phyloP scores from a whole-genome alignment of 2,888 invertebrate species.

The Acronicta leporina region DNA sequence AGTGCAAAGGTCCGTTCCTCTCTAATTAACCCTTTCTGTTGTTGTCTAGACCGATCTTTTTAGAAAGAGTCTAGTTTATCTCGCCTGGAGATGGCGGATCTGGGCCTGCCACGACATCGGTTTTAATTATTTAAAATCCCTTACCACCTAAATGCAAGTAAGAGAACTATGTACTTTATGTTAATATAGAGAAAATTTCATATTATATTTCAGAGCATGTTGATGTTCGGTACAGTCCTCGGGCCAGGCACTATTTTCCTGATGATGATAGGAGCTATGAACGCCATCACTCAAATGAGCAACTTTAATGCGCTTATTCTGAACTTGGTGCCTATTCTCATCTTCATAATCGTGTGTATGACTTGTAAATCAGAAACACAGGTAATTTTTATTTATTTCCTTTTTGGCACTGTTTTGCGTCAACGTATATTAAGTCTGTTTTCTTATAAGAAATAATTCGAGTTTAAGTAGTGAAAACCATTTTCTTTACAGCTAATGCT shows the following conservation, averaged over 20 bases:
- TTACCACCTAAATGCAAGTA: too few relatives aligned
- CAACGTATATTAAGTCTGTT: too few relatives aligned
- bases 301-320: slow-evolving; percentile 91
- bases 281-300: slow-evolving; percentile 93
- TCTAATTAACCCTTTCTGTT: too few relatives aligned
- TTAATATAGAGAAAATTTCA: not conserved
- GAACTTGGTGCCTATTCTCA: slow-evolving; percentile 91
- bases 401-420: too few relatives aligned
- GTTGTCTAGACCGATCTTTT: too few relatives aligned
- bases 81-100: too few relatives aligned
- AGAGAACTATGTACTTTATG: too few relatives aligned
- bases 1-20: too few relatives aligned
- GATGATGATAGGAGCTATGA: slow-evolving; percentile 95
- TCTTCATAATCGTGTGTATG: slow-evolving; percentile 92
- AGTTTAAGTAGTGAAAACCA: not conserved
- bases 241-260: slow-evolving; percentile 95
- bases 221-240: slow-evolving; percentile 93
- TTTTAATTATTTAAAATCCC: too few relatives aligned
- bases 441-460: too few relatives aligned
- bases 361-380: slow-evolving; percentile 91
- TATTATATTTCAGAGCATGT: slow-evolving; percentile 78
- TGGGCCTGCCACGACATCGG: too few relatives aligned
- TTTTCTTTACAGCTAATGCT: slow-evolving; percentile 89
- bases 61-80: too few relatives aligned
- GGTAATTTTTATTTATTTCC: slow-evolving; percentile 66